Percentiles rank a stretch among this genome's conserved stretches.
Conservation (phyloP, 92 coral and sea anemone genomes). For the Epizoanthus fatuus region DNA sequence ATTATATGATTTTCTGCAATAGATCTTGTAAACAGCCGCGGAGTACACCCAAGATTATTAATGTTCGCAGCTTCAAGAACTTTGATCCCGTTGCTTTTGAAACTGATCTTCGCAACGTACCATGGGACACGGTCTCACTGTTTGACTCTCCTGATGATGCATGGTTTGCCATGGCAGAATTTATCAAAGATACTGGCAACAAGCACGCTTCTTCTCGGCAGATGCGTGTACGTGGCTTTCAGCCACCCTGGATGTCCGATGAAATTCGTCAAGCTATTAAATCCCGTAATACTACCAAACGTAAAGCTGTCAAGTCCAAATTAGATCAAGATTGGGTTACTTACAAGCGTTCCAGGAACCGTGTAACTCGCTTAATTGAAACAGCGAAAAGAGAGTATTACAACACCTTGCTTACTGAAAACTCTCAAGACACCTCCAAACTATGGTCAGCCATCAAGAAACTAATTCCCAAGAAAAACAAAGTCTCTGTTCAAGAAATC, state of each 20-base stretch:
- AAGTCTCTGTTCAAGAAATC: slow-evolving; percentile 28
- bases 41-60: too few species aligned
- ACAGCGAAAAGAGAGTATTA: slow-evolving; percentile 29
- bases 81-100: too few species aligned
- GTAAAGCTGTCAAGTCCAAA: slow-evolving; percentile 35
- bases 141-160: slow-evolving; percentile 49
- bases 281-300: not conserved
- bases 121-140: too few species aligned
- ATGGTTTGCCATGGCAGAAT: slow-evolving; percentile 55
- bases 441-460: slow-evolving; percentile 43
- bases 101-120: too few species aligned
- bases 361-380: slow-evolving; percentile 20
- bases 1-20: slow-evolving; percentile 54
- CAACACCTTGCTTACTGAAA: slow-evolving; percentile 19
- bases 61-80: too few species aligned
- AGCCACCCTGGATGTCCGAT: slow-evolving; percentile 64
- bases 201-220: slow-evolving; percentile 47
- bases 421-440: slow-evolving; percentile 41
- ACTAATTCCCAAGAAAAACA: slow-evolving; percentile 35
- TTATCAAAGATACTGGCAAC: slow-evolving; percentile 50
- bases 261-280: slow-evolving; percentile 13
- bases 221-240: slow-evolving; percentile 51
- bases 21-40: too few species aligned
- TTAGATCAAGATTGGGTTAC: slow-evolving; percentile 10
- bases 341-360: slow-evolving; percentile 11